Conservation (phyloP, 2,888 invertebrate genomes). For the Stratiomys singularior region DNA sequence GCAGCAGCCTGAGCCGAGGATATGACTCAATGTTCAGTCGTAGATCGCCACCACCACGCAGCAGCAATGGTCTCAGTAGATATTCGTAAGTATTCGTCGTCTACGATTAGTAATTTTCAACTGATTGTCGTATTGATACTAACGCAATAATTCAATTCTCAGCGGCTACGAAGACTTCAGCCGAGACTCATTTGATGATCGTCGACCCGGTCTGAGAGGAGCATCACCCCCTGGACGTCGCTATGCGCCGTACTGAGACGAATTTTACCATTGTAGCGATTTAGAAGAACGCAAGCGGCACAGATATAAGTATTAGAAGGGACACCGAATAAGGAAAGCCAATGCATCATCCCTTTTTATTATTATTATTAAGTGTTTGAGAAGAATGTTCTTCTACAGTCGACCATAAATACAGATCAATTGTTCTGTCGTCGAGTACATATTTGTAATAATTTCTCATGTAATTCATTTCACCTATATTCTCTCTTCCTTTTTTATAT, state of each 20-base stretch:
- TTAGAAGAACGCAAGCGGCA: not conserved
- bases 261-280: conserved; percentile 58
- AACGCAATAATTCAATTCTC: conserved; percentile 55
- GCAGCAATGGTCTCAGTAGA: conserved; percentile 64
- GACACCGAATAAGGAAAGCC: not conserved
- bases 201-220: conserved; percentile 76
- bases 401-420: no score
- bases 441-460: no score
- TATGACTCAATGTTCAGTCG: conserved; percentile 87
- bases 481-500: no score
- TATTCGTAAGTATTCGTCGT: conserved; percentile 59
- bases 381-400: no score
- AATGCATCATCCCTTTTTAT: no score
- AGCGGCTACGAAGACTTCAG: conserved; percentile 90
- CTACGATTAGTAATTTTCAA: not conserved
- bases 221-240: conserved; percentile 86
- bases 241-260: conserved; percentile 82
- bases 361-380: no score
- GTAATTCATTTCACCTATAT: no score
- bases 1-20: conserved; percentile 73
- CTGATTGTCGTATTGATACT: not conserved
- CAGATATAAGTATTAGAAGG: conserved; percentile 4
- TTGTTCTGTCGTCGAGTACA: no score
- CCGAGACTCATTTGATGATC: conserved; percentile 87
- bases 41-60: conserved; percentile 78